Base-by-base conservation (phyloP, 2,113 vertebrate species). In the Scophthalmus maximus region DNA sequence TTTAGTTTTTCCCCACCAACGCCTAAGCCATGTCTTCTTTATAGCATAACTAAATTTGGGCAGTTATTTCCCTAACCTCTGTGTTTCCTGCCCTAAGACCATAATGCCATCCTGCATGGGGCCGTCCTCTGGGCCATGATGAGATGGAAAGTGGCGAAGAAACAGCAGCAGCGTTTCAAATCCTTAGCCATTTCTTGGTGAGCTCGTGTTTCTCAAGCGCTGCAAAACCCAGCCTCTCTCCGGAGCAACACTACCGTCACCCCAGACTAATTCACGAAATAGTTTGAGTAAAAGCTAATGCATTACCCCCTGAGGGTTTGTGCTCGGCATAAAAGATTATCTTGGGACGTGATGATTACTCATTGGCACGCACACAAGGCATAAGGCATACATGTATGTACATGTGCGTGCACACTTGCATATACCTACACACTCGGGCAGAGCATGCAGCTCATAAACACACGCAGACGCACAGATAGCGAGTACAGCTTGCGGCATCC, bases 241-340 rank as follows among this genome's bases (percentile, higher is more conserved):
- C 1, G 23, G 62, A 72, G 76, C 52, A 75, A 55, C 50, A 65
- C 77, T 53, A 76, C 11, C 27, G 23, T 30, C n/a, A 0, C 3
- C 38, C 46, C 59, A 59, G 44, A 72, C 27, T 61, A 70, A 40
- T 40, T 46, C 42, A n/a, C 55, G 47, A 17, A 66, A 25, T 67
- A 60, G 72, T 79, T 88, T 76, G 76, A 88, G 75, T 66, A 67
- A 52, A 58, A 57, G 27, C 46, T 60, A 81, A 84, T 76, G 68
- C 57, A 50, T 61, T 20, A 26, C 64, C 49, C 36, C 26, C 29
- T 20, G 20, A 56, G 72, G 53, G 60, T 59, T 69, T 42, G 77
- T 9, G 58, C 72, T 66, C 20, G 10, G 62, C 60, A 76, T 61
- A 56, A 22, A 75, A 72, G 68, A 80, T 78, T 14, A 60, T 68